Base-by-base conservation (phyloP, 2,113 vertebrate genomes). In the Solea solea region DNA sequence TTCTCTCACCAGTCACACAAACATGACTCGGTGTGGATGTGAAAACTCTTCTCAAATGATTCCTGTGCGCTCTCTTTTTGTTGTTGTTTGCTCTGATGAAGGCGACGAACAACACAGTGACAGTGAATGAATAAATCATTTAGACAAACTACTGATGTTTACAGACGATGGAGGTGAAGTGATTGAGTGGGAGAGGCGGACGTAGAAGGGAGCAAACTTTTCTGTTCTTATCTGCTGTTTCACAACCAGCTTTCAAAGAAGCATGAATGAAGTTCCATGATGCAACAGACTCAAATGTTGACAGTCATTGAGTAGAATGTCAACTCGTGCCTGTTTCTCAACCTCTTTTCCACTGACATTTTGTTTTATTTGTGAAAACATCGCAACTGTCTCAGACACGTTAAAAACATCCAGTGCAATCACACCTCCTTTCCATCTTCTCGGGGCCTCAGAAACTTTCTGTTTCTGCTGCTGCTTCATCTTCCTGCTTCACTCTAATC, bases 321-420 rank as follows among this genome's bases (percentile, higher is more conserved):
- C 88, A 90, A 11, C 76, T 71, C 62, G 56, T 80, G 42, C 86
- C 61, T 77, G 62, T 69, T 56, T 75, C 62, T 68, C 54, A 64
- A 66, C 74, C 41, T 86, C 64, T 46, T 91, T 93, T 91, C 90
- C 90, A 78, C 78, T 93, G 92, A 91, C 88, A 91, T 93, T 92
- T 89, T 76, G 27, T 65, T 57, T 68, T 48, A 86, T 76, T 39
- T 69, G 21, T 72, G 45, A 83, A 76, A 68, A 34, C 45, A 65
- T 39, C 48, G 68, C 16, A 71, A 44, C n/a, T n/a, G 14, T n/a
- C 34, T 16, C 39, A 63, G 8, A 61, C 48, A 27, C 52, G 1
- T 41, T 8, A 56, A 56, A 9, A 41, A 53, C 41, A 25, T 34
- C 61, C 21, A 12, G n/a, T 11, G 39, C 8, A 49, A 44, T 28